Evolutionary conservation across 2,888 invertebrate genomes (phyloP).

Genomic region (Plebejus argus): DNA sequence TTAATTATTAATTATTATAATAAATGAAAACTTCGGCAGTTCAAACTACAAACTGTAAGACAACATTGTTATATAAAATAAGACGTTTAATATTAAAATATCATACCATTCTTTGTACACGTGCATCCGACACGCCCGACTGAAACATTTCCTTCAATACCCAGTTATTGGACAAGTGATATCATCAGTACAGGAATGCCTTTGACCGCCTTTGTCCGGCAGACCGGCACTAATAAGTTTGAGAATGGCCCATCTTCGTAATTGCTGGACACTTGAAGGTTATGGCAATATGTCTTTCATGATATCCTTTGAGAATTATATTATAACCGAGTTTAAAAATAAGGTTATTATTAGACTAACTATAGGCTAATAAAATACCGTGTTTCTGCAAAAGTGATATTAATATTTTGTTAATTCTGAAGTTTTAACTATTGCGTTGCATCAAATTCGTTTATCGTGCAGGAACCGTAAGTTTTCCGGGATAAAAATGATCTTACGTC

Average conservation of each 20-base stretch:
- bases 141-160: conserved; percentile 14
- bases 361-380: too few species aligned
- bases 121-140: background rate
- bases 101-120: background rate
- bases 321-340: background rate
- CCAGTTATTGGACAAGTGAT: conserved; percentile 13
- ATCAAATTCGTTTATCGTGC: too few species aligned
- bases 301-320: background rate
- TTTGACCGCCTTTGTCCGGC: conserved; percentile 21
- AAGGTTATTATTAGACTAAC: too few species aligned
- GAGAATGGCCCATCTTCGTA: conserved; percentile 7
- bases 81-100: background rate
- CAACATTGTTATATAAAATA: too few species aligned
- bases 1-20: too few species aligned
- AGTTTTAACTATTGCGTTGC: too few species aligned
- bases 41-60: too few species aligned
- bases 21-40: too few species aligned
- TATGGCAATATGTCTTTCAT: background rate
- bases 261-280: conserved; percentile 19
- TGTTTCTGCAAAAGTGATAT: too few species aligned
- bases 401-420: too few species aligned
- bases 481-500: too few species aligned
- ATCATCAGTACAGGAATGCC: conserved; percentile 9
- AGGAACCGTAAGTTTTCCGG: too few species aligned
- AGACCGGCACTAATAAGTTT: conserved; percentile 24